Conservation (phyloP, 2,888 invertebrate genomes). For the Ophion slaviceki region DNA sequence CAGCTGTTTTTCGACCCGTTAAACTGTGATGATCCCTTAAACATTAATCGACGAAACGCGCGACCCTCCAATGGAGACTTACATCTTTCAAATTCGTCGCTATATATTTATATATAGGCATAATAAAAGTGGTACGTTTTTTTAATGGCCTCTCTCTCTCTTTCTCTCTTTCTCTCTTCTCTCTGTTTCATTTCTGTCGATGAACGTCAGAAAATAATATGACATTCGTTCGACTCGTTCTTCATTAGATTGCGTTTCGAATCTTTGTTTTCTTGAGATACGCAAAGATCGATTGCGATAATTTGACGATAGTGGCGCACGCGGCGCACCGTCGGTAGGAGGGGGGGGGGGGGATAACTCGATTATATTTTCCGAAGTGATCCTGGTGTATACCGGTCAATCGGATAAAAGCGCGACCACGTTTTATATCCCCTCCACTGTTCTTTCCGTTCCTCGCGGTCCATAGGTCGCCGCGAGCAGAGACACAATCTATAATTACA, state of each 20-base stretch:
- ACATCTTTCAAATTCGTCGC: too few relatives aligned
- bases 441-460: constrained; percentile 40
- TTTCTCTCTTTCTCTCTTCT: too few relatives aligned
- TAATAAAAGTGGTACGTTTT: too few relatives aligned
- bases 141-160: too few relatives aligned
- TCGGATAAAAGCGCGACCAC: constrained; percentile 63
- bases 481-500: constrained; percentile 82
- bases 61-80: too few relatives aligned
- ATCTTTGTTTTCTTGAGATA: constrained; percentile 7
- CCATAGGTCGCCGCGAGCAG: constrained; percentile 68
- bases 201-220: background rate
- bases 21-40: too few relatives aligned
- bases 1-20: too few relatives aligned
- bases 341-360: constrained; percentile 50
- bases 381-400: constrained; percentile 37
- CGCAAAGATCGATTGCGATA: constrained; percentile 37
- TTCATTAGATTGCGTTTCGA: constrained; percentile 8
- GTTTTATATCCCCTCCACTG: constrained; percentile 55
- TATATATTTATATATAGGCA: too few relatives aligned
- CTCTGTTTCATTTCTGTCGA: too few relatives aligned
- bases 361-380: constrained; percentile 56
- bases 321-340: constrained; percentile 1
- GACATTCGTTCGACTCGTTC: constrained; percentile 24
- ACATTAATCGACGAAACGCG: too few relatives aligned
- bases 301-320: constrained; percentile 44